Conservation (phyloP, 2,888 invertebrate species). For the Labia minor region DNA sequence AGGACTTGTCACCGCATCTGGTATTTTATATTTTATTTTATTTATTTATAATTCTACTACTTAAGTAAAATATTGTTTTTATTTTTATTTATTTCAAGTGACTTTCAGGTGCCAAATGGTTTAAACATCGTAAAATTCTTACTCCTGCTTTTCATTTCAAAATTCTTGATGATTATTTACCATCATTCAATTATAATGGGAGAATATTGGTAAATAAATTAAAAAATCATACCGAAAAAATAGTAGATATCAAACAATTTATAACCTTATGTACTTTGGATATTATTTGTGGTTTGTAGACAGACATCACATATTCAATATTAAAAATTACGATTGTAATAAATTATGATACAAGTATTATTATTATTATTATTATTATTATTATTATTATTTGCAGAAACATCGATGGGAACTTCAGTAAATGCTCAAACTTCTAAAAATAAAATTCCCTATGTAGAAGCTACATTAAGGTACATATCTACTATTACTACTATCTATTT, state of each 20-base stretch:
- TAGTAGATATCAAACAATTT: slow-evolving; percentile 14
- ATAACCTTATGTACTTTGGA: slow-evolving; percentile 21
- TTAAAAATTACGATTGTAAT: too few relatives aligned
- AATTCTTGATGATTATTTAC: slow-evolving; percentile 22
- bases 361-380: too few relatives aligned
- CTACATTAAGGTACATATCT: slow-evolving; percentile 17
- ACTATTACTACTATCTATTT: too few relatives aligned
- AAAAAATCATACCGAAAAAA: neutral
- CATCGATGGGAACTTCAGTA: slow-evolving; percentile 18
- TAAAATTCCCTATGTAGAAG: slow-evolving; percentile 17
- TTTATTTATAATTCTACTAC: too few relatives aligned
- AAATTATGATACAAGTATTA: too few relatives aligned
- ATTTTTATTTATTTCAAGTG: neutral
- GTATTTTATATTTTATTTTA: neutral
- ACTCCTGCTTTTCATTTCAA: slow-evolving; percentile 24
- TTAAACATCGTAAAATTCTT: slow-evolving; percentile 20
- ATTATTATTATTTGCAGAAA: slow-evolving; percentile 19
- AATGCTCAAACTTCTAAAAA: slow-evolving; percentile 8
- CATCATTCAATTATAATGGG: slow-evolving; percentile 18
- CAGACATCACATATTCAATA: too few relatives aligned
- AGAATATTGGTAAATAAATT: slow-evolving; percentile 19
- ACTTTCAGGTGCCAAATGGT: slow-evolving; percentile 21
- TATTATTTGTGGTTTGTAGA: slow-evolving; percentile 22
- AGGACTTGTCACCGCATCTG: slow-evolving; percentile 22
- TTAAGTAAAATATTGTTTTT: too few relatives aligned